Evolutionary conservation across 2,888 invertebrate genomes (phyloP).

Genomic region (Hyalella azteca): DNA sequence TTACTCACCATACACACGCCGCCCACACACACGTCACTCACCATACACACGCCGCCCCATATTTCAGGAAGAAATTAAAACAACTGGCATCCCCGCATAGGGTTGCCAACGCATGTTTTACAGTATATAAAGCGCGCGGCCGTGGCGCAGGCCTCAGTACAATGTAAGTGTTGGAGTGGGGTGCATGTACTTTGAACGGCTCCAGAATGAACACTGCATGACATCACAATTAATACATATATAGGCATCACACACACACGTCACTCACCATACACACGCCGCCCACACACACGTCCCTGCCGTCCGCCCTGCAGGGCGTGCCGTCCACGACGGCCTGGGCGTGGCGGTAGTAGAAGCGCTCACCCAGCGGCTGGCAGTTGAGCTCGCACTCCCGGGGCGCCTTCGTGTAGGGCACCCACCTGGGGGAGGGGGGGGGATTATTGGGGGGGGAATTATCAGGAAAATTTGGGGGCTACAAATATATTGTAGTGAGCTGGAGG

Average conservation of each 20-base stretch:
- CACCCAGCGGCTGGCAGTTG: constrained; percentile 91
- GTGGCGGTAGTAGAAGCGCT: constrained; percentile 89
- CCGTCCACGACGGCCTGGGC: constrained; percentile 81
- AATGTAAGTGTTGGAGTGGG: background rate
- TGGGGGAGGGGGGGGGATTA: constrained; percentile 62
- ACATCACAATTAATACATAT: too few relatives aligned
- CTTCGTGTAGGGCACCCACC: constrained; percentile 87
- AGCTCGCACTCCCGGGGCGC: constrained; percentile 90
- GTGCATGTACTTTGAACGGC: background rate
- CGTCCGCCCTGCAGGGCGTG: constrained; percentile 80
- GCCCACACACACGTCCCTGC: constrained; percentile 90
- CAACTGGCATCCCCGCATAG: too few relatives aligned
- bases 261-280: constrained; percentile 84
- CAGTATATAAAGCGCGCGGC: background rate
- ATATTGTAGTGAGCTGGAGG: too few relatives aligned
- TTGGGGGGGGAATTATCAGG: too few relatives aligned
- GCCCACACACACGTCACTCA: background rate
- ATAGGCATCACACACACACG: background rate
- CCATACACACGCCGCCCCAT: background rate
- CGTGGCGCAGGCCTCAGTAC: background rate
- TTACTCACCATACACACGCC: background rate
- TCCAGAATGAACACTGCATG: background rate
- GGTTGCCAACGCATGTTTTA: background rate
- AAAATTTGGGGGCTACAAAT: too few relatives aligned
- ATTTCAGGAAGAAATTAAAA: too few relatives aligned